A percentile compares a stretch with the other conserved stretches of the same genome.
Evolutionary conservation across 2,113 vertebrate genomes (phyloP).

Genomic region (Polypterus bichir): DNA sequence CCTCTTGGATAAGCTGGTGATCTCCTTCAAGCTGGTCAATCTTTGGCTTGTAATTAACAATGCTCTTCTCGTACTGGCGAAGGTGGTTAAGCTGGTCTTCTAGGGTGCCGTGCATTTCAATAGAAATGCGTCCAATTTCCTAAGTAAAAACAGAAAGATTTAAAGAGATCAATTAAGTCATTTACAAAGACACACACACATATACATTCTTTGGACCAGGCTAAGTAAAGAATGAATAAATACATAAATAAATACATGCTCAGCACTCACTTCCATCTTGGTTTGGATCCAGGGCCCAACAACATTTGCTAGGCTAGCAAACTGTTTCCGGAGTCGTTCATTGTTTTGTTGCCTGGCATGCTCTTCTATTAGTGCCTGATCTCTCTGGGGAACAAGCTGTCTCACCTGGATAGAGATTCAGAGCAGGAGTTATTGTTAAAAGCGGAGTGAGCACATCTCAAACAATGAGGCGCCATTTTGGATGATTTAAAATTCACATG

Average conservation of each 20-base stretch:
- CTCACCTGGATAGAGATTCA: conserved; percentile 53
- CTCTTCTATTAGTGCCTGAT: conserved; percentile 88
- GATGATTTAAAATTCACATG: no score
- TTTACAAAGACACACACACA: no score
- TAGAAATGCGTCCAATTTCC: conserved; percentile 96
- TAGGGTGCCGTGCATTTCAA: conserved; percentile 94
- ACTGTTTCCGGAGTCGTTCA: conserved; percentile 85
- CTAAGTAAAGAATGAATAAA: no score
- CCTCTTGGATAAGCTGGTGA: conserved; percentile 94
- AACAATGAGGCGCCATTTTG: neutral
- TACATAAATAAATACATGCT: neutral
- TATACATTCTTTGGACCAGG: no score
- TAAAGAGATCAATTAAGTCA: no score
- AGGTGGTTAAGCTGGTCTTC: conserved; percentile 91
- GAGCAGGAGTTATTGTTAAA: neutral
- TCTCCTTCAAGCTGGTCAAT: conserved; percentile 95
- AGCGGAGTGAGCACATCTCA: neutral
- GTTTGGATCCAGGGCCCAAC: conserved; percentile 97
- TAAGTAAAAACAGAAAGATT: conserved; percentile 26
- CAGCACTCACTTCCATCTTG: conserved; percentile 82
- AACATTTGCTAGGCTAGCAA: conserved; percentile 88
- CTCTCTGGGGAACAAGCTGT: conserved; percentile 86
- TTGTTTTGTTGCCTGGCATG: conserved; percentile 93
- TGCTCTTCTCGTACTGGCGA: conserved; percentile 93
- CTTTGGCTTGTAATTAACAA: conserved; percentile 97